A percentile compares a stretch with the other conserved stretches of the same genome.
Evolutionary conservation across 2,888 invertebrate species (phyloP).

Genomic region (Noctua pronuba): DNA sequence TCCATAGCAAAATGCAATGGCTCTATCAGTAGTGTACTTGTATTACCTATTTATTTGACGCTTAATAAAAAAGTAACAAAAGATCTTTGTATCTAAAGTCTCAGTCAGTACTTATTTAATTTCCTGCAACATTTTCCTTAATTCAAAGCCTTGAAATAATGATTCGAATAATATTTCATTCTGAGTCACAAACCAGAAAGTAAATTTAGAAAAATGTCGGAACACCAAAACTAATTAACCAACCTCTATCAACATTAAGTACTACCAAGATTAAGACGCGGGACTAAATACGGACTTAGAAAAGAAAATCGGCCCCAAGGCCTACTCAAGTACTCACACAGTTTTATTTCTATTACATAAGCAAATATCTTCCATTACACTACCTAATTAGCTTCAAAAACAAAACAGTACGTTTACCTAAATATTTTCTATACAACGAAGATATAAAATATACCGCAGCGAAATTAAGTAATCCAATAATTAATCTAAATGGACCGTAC

Average conservation of each 20-base stretch:
- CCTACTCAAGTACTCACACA: slow-evolving; percentile 45
- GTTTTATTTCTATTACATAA: slow-evolving; percentile 55
- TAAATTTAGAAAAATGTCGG: slow-evolving; percentile 56
- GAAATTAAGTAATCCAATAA: slow-evolving; percentile 90
- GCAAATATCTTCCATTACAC: slow-evolving; percentile 53
- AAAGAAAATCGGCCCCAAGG: slow-evolving; percentile 49
- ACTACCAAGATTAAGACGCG: slow-evolving; percentile 60
- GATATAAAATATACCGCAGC: slow-evolving; percentile 83
- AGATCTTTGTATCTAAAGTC: neutral
- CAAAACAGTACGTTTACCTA: slow-evolving; percentile 60
- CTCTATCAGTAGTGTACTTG: neutral
- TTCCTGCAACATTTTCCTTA: neutral
- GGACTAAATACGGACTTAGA: slow-evolving; percentile 56
- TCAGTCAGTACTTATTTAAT: neutral
- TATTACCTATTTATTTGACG: neutral
- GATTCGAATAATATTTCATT: slow-evolving; percentile 37
- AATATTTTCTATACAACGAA: slow-evolving; percentile 70
- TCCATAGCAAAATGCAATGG: neutral
- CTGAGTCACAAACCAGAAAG: slow-evolving; percentile 24
- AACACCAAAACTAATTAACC: slow-evolving; percentile 55
- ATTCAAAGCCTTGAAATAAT: slow-evolving; percentile 33
- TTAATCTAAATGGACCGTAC: slow-evolving; percentile 91
- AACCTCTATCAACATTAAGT: slow-evolving; percentile 60
- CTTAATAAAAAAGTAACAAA: neutral
- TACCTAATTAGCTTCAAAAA: slow-evolving; percentile 64